A percentile compares a stretch with the other conserved stretches of the same genome.
These are phyloP conservation scores for Lymantria monacha DNA, from an alignment of 2,888 invertebrate genomes.

Conservation along the genomic window DNA sequence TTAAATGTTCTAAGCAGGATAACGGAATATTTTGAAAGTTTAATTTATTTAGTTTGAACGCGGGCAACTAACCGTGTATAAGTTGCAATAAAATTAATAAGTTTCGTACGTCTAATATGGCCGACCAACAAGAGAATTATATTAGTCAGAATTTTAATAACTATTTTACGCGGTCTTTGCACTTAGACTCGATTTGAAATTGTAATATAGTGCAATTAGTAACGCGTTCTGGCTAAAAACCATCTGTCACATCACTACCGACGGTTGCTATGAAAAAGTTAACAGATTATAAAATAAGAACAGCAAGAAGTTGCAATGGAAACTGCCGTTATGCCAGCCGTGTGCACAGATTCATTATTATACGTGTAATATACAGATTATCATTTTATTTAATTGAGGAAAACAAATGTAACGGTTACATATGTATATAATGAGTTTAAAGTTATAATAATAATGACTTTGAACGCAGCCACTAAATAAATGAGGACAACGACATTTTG, in stretches of 20 bases:
- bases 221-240: slow-evolving; percentile 18
- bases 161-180: slow-evolving; percentile 30
- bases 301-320: neutral
- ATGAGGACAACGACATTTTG: neutral
- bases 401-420: neutral
- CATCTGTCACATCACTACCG: slow-evolving; percentile 22
- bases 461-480: neutral
- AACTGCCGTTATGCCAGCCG: neutral
- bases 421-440: neutral
- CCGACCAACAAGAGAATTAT: slow-evolving; percentile 12
- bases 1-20: neutral
- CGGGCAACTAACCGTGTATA: slow-evolving; percentile 19
- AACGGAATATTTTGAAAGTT: neutral
- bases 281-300: neutral
- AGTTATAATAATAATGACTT: neutral
- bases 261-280: neutral
- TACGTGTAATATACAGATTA: slow-evolving; percentile 3
- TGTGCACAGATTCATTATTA: slow-evolving; percentile 2
- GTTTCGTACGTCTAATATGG: neutral
- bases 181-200: slow-evolving; percentile 19
- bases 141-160: slow-evolving; percentile 26
- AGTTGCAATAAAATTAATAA: slow-evolving; percentile 15
- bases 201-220: slow-evolving; percentile 31
- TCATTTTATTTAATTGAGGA: slow-evolving; percentile 3
- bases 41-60: slow-evolving; percentile 3